Evolutionary conservation across 1,140 invertebrate species (phyloP), one percentile per base, ranked within the genome.

Genomic region (Drosophila pachea): DNA sequence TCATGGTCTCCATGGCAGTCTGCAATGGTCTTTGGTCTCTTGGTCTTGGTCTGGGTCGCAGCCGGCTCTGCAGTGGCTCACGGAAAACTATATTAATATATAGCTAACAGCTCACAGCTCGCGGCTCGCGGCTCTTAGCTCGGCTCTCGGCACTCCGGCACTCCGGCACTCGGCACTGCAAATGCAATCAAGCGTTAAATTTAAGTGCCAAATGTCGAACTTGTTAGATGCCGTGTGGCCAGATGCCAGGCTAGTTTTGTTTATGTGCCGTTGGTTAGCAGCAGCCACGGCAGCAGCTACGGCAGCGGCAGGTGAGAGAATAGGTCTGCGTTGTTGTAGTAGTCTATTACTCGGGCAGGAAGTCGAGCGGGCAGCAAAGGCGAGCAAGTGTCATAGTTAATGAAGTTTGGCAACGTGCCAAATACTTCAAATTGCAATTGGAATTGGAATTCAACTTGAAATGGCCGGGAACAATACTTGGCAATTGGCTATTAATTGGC

Each of bases 161-260:
- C 49, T 35, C 49, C 7, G 16, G 8, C 36, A 38, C 35, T 16
- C 38, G 33, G 7, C 54, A 56, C 54, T 45, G 54, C 45, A 56
- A 78, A 79, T 79, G 79, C 79, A 83, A 83, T 83, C 79, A 84
- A 79, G 79, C 79, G 79, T 83, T 83, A 83, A 84, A 83, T 83
- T 83, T 83, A 83, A 84, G 79, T 84, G 76, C 79, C 79, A 84
- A 83, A 76, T 79, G 73, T 79, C 79, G 79, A 83, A 83, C 68
- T 79, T 79, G 79, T 79, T 83, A 76, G 79, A 75, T 64, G 75
- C 75, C 71, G 73, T 62, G 59, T 53, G 74, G 68, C 67, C 56
- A 47, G 53, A 83, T 73, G 63, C 66, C 63, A 65, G 50, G 55
- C 68, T 60, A 67, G 68, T 54, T 59, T 76, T 79, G 70, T 81